Conservation (phyloP, 1,140 invertebrate species). For the Nilaparvata lugens region DNA sequence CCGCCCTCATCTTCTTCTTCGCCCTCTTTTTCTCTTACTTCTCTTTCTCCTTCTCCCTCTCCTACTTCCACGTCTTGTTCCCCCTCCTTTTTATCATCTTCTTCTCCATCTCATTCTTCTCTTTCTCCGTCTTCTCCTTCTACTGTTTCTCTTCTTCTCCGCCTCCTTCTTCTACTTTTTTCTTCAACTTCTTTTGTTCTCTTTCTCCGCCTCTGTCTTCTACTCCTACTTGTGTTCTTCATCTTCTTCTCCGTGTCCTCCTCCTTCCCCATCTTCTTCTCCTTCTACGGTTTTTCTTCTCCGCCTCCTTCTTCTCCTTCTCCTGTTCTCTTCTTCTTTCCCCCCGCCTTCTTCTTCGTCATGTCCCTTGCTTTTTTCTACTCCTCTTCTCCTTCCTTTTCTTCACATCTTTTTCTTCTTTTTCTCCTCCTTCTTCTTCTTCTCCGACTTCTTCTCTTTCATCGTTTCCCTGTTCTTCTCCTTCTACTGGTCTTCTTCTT, state of each 20-base stretch:
- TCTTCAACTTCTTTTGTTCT: constrained; percentile 3
- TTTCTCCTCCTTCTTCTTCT: neutral
- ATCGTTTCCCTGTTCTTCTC: neutral
- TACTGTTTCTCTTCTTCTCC: neutral
- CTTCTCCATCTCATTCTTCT: neutral
- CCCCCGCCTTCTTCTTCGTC: too few relatives aligned
- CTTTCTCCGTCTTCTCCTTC: neutral
- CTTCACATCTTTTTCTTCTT: too few relatives aligned
- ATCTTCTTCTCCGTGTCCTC: neutral
- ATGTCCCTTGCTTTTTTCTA: too few relatives aligned
- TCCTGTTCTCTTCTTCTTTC: neutral
- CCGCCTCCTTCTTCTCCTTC: neutral
- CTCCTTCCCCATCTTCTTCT: too few relatives aligned
- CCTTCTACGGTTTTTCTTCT: too few relatives aligned
- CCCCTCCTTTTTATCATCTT: neutral
- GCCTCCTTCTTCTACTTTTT: neutral
- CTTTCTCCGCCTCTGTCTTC: neutral
- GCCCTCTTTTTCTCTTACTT: neutral
- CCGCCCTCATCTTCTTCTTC: neutral
- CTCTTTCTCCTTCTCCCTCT: neutral
- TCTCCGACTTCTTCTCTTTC: neutral
- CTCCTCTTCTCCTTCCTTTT: too few relatives aligned
- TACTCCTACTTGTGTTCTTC: neutral
- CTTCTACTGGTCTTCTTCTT: neutral
- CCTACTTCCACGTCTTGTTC: neutral